Evolutionary conservation across 2,113 vertebrate genomes (phyloP), one percentile per base, ranked within the genome.

Genomic region (Hemibates koningsi): DNA sequence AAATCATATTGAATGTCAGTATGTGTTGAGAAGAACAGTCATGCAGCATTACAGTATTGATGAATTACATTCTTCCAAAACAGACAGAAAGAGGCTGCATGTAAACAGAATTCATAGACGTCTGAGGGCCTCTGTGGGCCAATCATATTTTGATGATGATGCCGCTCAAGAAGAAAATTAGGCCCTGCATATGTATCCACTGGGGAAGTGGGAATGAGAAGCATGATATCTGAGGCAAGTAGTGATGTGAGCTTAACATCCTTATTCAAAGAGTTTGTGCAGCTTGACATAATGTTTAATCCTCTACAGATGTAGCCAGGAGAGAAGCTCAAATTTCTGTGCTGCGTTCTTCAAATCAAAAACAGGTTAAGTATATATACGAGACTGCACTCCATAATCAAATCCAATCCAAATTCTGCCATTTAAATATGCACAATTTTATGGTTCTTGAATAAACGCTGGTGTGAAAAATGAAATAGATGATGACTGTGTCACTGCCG

Each of bases 71-170:
- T 24, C 24, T 54, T 50, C 48, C 11, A 34, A 45, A 61, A 57
- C 53, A 52, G 13, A 56, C 68, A 52, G 16, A 52, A 78, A 78
- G 45, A 78, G 17, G 80, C 21, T 29, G 10, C 38, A 59, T 89
- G 57, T 81, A 34, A 83, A 82, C 3, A 6, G 32, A 78, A 88
- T 86, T 88, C 76, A 12, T 8, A 36, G 8, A 61, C 9, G 24
- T 90, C 83, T 78, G 27, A 34, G 59, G 53, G 11, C 27, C 54
- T 89, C 21, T 73, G 45, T 48, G 27, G 73, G 73, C 45, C 73
- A 80, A 87, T 90, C 10, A 73, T 59, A 78, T 90, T 92, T 90
- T 88, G 80, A 89, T 84, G 82, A 87, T 82, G 89, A 91, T 87
- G 88, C 66, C 45, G 87, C 85, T 84, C 52, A 54, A 61, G 85